Evolutionary conservation across 1,140 invertebrate species (phyloP).

Genomic region (Nasonia longicornis): DNA sequence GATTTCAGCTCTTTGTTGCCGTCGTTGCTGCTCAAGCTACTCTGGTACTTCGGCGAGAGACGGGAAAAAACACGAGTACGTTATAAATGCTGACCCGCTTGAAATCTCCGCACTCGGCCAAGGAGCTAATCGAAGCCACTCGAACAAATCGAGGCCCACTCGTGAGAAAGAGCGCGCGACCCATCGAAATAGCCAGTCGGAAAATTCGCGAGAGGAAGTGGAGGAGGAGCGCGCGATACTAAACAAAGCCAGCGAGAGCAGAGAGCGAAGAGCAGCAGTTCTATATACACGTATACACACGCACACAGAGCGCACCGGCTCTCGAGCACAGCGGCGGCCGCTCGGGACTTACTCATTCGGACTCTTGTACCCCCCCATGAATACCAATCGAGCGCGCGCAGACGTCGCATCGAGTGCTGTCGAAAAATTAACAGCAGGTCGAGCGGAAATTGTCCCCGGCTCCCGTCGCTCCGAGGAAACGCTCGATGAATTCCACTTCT

Average conservation of each 20-base stretch:
- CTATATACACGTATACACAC: background rate
- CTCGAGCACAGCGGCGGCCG: background rate
- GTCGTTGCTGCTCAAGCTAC: background rate
- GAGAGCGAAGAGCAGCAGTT: background rate
- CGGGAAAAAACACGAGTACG: no score
- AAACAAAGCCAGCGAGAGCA: background rate
- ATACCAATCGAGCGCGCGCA: background rate
- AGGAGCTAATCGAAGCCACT: background rate
- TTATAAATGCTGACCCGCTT: no score
- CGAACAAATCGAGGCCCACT: background rate
- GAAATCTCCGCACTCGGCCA: background rate
- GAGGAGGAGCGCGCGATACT: background rate
- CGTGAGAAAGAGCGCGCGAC: background rate
- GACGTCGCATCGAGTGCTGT: background rate
- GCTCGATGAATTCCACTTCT: background rate
- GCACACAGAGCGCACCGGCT: background rate
- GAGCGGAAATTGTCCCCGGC: background rate
- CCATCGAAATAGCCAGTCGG: background rate
- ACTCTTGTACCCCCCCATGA: slow-evolving; percentile 4
- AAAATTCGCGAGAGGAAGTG: background rate
- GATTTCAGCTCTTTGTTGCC: background rate
- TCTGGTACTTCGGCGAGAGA: background rate
- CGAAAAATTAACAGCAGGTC: background rate
- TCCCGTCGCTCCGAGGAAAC: background rate
- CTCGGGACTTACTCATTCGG: slow-evolving; percentile 32